Percentiles rank a stretch among this genome's conserved stretches.
These are phyloP conservation scores for Momotus momota DNA, from an alignment of 2,797 vertebrate genomes.

Conservation along the genomic window DNA sequence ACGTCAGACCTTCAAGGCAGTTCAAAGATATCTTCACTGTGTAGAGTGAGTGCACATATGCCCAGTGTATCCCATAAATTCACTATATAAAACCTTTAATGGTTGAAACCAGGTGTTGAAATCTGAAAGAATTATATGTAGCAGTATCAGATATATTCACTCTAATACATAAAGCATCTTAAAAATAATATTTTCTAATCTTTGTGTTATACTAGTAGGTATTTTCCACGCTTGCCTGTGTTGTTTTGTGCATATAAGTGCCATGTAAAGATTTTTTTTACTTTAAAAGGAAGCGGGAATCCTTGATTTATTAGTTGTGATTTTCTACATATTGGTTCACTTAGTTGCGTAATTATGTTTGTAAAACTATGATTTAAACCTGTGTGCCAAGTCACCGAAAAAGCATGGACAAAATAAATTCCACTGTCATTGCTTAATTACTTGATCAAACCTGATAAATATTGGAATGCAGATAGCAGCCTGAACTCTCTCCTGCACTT, in stretches of 20 bases:
- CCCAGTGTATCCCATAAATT: conserved; percentile 25
- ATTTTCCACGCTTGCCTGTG: background rate
- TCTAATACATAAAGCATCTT: background rate
- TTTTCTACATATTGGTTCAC: background rate
- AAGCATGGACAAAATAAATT: background rate
- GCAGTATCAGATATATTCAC: background rate
- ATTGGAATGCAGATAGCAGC: background rate
- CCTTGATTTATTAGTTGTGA: background rate
- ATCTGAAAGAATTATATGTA: background rate
- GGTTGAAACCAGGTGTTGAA: conserved; percentile 24
- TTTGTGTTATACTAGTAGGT: background rate
- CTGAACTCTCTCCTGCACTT: background rate
- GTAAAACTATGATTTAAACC: background rate
- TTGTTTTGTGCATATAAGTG: background rate
- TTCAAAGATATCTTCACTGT: conserved; percentile 35
- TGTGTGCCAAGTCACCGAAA: background rate
- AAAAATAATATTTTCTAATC: background rate
- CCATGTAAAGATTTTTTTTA: background rate
- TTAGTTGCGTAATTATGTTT: background rate
- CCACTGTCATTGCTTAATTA: background rate
- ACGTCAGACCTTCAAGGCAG: conserved; percentile 49
- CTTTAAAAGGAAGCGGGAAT: background rate
- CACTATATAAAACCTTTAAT: conserved; percentile 2
- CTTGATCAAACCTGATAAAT: background rate
- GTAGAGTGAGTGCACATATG: conserved; percentile 20